Evolutionary conservation across 1,140 invertebrate genomes (phyloP), one percentile per base, ranked within the genome.

Genomic region (Apis dorsata): DNA sequence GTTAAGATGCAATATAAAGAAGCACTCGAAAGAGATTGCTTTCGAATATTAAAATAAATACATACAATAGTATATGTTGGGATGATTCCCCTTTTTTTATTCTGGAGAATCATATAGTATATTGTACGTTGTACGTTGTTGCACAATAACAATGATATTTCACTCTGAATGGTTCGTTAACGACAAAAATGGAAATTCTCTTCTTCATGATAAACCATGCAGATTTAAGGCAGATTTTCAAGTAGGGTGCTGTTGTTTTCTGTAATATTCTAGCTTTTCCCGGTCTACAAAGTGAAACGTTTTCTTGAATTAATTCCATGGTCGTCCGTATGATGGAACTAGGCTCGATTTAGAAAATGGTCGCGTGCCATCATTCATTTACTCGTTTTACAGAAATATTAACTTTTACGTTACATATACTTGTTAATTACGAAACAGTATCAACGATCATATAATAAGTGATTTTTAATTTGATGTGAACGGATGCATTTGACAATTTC

Each of bases 351-450:
- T 51, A 70, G 49, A 70, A 70, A 70, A 70, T 70, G 68, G 44
- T 70, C 68, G 49, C 68, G 68, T 70, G 68, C 13, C 68, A 51
- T 24, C n/a, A 13, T 70, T 24, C 49, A 51, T 8, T 13, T 10
- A 13, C 13, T 12, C 7, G 8, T 24, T 49, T 53, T 44, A 21
- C 68, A 51, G 68, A 70, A 70, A 70, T 70, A 70, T 51, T n/a
- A 69, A 51, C 68, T n/a, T 53, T 21, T 21, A 4, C 44, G 66
- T 49, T 44, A 51, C 68, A 3, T 21, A 44, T 24, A 24, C 28
- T 44, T 59, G 19, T 75, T 75, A 75, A 75, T 75, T 62, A 59
- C 57, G 21, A 75, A 49, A 74, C 19, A 73, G 7, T 53, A 17
- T 73, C 51, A 21, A 55, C 17, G 15, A 4, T 57, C 24, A 17